These are phyloP conservation scores for Sinocyclocheilus anshuiensis DNA, from an alignment of 2,113 vertebrate species.

Conservation along the genomic window DNA sequence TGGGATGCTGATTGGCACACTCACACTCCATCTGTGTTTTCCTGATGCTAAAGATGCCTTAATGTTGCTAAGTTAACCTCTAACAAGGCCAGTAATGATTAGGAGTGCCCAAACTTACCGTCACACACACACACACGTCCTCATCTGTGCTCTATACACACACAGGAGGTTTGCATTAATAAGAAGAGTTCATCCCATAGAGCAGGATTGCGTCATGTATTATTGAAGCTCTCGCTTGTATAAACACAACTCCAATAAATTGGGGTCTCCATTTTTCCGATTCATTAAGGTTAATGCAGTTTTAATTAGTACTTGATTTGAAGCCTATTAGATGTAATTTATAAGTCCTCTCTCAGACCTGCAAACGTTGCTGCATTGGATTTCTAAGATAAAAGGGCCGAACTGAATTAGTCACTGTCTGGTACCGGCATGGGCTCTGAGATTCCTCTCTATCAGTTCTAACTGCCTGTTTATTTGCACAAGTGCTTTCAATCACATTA, in stretches of 20 bases:
- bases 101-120: slow-evolving; percentile 61
- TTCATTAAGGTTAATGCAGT: slow-evolving; percentile 91
- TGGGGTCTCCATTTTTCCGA: slow-evolving; percentile 79
- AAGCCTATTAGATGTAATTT: slow-evolving; percentile 82
- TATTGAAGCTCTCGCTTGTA: slow-evolving; percentile 76
- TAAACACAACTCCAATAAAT: slow-evolving; percentile 83
- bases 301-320: slow-evolving; percentile 92
- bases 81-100: slow-evolving; percentile 75
- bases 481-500: slow-evolving; percentile 77
- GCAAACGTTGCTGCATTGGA: slow-evolving; percentile 72
- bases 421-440: slow-evolving; percentile 61
- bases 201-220: slow-evolving; percentile 74
- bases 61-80: slow-evolving; percentile 79
- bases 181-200: slow-evolving; percentile 69
- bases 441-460: slow-evolving; percentile 66
- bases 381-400: slow-evolving; percentile 73
- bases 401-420: slow-evolving; percentile 63
- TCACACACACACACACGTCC: slow-evolving; percentile 41
- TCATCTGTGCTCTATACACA: slow-evolving; percentile 25
- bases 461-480: slow-evolving; percentile 77
- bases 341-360: slow-evolving; percentile 75
- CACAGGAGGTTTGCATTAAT: slow-evolving; percentile 79
- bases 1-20: slow-evolving; percentile 78
- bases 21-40: slow-evolving; percentile 68
- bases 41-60: slow-evolving; percentile 64